Conservation (phyloP, 2,888 invertebrate species). For the Lepetodrilus schrolli region DNA sequence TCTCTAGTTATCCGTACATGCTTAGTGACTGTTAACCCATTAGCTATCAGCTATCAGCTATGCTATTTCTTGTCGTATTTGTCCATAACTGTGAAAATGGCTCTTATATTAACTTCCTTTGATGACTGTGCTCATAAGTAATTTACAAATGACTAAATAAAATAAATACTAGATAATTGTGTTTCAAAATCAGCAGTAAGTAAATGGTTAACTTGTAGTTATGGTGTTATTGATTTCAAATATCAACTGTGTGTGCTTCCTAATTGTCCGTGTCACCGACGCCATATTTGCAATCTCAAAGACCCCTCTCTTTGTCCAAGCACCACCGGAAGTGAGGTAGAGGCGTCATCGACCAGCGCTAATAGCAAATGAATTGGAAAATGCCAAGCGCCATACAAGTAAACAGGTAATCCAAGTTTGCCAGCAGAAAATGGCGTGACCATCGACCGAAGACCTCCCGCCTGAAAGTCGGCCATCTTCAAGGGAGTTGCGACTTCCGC, state of each 20-base stretch:
- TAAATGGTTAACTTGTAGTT: too few species aligned
- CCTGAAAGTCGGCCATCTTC: slow-evolving; percentile 1
- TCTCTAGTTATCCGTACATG: too few species aligned
- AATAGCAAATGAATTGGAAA: slow-evolving; percentile 20
- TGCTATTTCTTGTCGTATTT: too few species aligned
- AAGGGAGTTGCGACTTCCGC: background rate
- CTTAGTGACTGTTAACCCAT: too few species aligned
- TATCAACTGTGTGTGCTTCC: background rate
- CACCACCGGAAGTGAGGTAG: slow-evolving; percentile 5
- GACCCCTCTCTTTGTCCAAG: slow-evolving; percentile 4
- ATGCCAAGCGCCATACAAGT: background rate
- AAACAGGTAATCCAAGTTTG: background rate
- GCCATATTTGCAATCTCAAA: slow-evolving; percentile 12
- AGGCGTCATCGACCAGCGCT: slow-evolving; percentile 12
- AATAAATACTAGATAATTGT: too few species aligned
- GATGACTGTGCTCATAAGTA: too few species aligned
- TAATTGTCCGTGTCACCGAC: slow-evolving; percentile 4
- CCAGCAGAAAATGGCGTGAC: background rate
- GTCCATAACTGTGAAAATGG: too few species aligned
- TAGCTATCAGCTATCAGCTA: too few species aligned
- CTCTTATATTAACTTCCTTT: too few species aligned
- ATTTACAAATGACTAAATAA: too few species aligned
- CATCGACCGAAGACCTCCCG: background rate
- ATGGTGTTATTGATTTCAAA: background rate
- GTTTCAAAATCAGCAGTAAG: too few species aligned